A percentile compares a stretch with the other conserved stretches of the same genome.
Evolutionary conservation across 2,797 vertebrate genomes (phyloP).

Genomic region (Etheostoma perlongum): DNA sequence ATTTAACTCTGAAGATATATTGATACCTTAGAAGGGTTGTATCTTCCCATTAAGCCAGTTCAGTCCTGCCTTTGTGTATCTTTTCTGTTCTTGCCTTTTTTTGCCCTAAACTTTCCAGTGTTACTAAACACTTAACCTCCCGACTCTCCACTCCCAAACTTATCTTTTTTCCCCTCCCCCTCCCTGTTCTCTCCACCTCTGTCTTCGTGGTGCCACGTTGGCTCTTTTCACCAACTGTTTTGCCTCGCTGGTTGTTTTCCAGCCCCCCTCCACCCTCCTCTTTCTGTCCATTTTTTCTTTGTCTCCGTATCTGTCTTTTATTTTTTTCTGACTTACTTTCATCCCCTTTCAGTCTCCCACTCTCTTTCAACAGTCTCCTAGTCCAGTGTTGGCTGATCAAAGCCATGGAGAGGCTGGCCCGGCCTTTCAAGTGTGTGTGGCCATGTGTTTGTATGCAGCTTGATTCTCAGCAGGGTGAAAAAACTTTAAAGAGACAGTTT

Average conservation of each 20-base stretch:
- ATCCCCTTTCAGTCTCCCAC: slow-evolving; percentile 32
- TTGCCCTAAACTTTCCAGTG: slow-evolving; percentile 34
- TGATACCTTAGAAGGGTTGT: slow-evolving; percentile 15
- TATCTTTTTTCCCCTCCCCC: neutral
- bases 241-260: slow-evolving; percentile 28
- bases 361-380: slow-evolving; percentile 22
- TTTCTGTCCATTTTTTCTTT: slow-evolving; percentile 10
- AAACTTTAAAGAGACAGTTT: slow-evolving; percentile 15
- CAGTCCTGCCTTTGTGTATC: slow-evolving; percentile 13
- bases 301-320: slow-evolving; percentile 48
- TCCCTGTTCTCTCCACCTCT: slow-evolving; percentile 21
- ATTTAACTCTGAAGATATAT: slow-evolving; percentile 44
- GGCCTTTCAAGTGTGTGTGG: slow-evolving; percentile 51
- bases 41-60: neutral
- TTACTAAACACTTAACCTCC: slow-evolving; percentile 31
- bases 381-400: slow-evolving; percentile 69
- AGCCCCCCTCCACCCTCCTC: slow-evolving; percentile 4
- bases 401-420: slow-evolving; percentile 41
- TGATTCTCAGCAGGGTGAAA: slow-evolving; percentile 44
- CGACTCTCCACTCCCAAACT: slow-evolving; percentile 2
- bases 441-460: slow-evolving; percentile 36
- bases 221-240: slow-evolving; percentile 34
- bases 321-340: slow-evolving; percentile 47
- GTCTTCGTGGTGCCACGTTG: slow-evolving; percentile 41
- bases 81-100: neutral